Evolutionary conservation across 2,888 invertebrate genomes (phyloP), one percentile per base, ranked within the genome.

Genomic region (Didymodactylos carnosus): DNA sequence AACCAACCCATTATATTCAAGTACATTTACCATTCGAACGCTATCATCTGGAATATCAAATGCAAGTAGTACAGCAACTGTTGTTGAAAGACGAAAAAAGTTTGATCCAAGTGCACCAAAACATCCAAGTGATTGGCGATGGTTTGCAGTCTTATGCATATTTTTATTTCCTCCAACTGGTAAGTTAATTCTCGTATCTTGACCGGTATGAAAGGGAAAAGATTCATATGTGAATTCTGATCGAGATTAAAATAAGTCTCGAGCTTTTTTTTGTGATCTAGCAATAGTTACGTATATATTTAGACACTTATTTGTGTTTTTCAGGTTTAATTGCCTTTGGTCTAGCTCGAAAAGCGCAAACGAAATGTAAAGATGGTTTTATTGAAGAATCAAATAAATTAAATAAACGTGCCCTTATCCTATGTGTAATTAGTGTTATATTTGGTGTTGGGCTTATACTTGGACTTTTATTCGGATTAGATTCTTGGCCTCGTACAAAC

Each of bases 291-390:
- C n/a, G n/a, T n/a, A n/a, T n/a, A n/a, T n/a, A n/a, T n/a, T n/a
- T n/a, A n/a, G n/a, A 14, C 35, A 29, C 27, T 29, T 14, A 27
- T 29, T 27, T 62, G 14, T 35, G 5, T 29, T 35, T 2, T 27
- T 10, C 25, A 70, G 70, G 70, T 35, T 14, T 72, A 35, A 49
- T 75, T 16, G 75, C 75, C 27, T 72, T 72, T 69, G 69, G 46
- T 25, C n/a, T 75, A n/a, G 75, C 75, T 41, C 69, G 72, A 14
- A 75, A 75, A 43, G 75, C 75, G 19, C 62, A 69, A 51, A 69
- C 46, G 3, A 75, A 75, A 69, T 75, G 46, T 29, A 69, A 69
- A 69, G 75, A 75, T 72, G 75, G 75, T 29, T 75, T 75, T 41
- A 69, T 75, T 39, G 72, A 69, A 14, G 72, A 72, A 27, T 53